A percentile compares a stretch with the other conserved stretches of the same genome.
Evolutionary conservation across 2,888 invertebrate species (phyloP).

Genomic region (Andrena minutula): DNA sequence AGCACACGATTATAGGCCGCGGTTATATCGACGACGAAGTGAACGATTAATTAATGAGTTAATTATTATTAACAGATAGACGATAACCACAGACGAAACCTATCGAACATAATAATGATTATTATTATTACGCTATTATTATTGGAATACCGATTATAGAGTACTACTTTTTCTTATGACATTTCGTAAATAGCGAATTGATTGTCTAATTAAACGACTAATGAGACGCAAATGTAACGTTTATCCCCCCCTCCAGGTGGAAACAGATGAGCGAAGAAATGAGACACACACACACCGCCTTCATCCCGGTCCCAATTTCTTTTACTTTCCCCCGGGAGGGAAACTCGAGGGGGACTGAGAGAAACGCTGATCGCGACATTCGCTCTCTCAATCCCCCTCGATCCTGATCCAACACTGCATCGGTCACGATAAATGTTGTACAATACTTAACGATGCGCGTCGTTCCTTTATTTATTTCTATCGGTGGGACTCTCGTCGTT

Average conservation of each 20-base stretch:
- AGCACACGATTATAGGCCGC: slow-evolving; percentile 64
- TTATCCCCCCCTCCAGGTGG: slow-evolving; percentile 43
- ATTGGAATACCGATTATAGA: slow-evolving; percentile 78
- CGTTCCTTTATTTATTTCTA: slow-evolving; percentile 63
- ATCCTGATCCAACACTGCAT: slow-evolving; percentile 60
- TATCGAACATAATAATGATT: slow-evolving; percentile 73
- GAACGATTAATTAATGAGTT: slow-evolving; percentile 65
- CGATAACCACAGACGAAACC: slow-evolving; percentile 69
- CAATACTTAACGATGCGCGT: slow-evolving; percentile 63
- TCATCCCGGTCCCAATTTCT: slow-evolving; percentile 31
- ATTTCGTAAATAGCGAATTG: slow-evolving; percentile 80
- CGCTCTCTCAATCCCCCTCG: slow-evolving; percentile 51
- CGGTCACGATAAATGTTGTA: slow-evolving; percentile 71
- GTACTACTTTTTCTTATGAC: slow-evolving; percentile 80
- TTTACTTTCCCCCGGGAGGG: slow-evolving; percentile 30
- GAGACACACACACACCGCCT: slow-evolving; percentile 14
- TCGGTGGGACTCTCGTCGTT: slow-evolving; percentile 51
- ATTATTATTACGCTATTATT: slow-evolving; percentile 72
- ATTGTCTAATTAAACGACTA: slow-evolving; percentile 77
- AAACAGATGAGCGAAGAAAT: slow-evolving; percentile 11
- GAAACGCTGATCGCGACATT: neutral
- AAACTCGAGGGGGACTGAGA: slow-evolving; percentile 36
- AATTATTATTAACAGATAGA: slow-evolving; percentile 66
- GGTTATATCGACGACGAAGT: slow-evolving; percentile 64
- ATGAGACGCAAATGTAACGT: slow-evolving; percentile 72